phyloP scores from a whole-genome alignment of 2,113 vertebrate genomes.

The Sprattus sprattus region DNA sequence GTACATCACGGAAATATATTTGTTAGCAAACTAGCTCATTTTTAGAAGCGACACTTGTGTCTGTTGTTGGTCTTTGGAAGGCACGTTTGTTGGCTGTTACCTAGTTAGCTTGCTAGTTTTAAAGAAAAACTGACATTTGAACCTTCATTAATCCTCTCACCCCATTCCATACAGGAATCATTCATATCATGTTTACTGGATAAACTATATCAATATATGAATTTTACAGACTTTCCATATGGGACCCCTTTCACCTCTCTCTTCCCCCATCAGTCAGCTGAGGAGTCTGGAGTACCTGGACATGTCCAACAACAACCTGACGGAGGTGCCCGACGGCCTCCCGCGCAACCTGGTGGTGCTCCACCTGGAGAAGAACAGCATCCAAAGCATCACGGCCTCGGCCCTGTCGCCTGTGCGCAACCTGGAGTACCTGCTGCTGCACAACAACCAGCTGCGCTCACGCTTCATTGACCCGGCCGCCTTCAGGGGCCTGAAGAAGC shows the following conservation, averaged over 20 bases:
- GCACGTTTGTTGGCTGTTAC: too few species aligned
- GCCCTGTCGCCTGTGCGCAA: conserved; percentile 83
- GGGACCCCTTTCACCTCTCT: too few species aligned
- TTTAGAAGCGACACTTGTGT: too few species aligned
- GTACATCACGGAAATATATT: too few species aligned
- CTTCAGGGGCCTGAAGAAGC: conserved; percentile 91
- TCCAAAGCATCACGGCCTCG: conserved; percentile 78
- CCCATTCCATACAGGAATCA: too few species aligned
- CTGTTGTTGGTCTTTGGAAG: too few species aligned
- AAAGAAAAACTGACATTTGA: too few species aligned
- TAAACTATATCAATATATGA: not conserved
- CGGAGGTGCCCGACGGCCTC: conserved; percentile 83
- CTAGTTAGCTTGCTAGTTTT: too few species aligned
- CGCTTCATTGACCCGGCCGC: conserved; percentile 83
- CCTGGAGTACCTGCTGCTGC: conserved; percentile 92
- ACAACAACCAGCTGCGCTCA: conserved; percentile 90
- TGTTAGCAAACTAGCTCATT: too few species aligned
- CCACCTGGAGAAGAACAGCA: conserved; percentile 93
- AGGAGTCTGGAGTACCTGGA: conserved; percentile 92
- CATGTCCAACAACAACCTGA: conserved; percentile 95
- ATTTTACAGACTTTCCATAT: not conserved
- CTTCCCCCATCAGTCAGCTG: conserved; percentile 75
- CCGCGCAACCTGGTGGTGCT: conserved; percentile 89
- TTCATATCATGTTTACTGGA: too few species aligned
- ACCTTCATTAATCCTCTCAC: too few species aligned